Evolutionary conservation across 92 coral and sea anemone genomes (phyloP).

Genomic region (Ricordea florida): DNA sequence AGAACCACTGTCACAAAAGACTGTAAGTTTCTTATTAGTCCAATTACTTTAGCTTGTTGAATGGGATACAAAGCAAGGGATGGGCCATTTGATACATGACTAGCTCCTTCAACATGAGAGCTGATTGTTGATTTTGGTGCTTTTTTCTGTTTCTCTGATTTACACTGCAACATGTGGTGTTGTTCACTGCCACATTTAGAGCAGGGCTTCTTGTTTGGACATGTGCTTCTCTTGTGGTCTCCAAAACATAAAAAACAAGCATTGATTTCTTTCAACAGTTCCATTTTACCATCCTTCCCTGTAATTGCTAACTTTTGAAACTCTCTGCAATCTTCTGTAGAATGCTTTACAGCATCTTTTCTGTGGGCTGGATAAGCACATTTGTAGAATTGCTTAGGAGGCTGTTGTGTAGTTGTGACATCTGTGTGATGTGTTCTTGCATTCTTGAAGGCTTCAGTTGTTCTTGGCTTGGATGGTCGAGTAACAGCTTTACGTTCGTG

Average conservation of each 20-base stretch:
- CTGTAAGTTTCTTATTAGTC: no score
- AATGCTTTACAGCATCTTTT: no score
- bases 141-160: neutral
- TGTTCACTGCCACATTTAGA: slow-evolving; percentile 19
- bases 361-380: no score
- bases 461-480: no score
- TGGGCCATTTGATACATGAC: slow-evolving; percentile 11
- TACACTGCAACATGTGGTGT: slow-evolving; percentile 36
- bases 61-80: slow-evolving; percentile 38
- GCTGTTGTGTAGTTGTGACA: no score
- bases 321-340: no score
- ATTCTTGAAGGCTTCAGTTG: no score
- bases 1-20: no score
- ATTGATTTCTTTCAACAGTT: slow-evolving; percentile 30
- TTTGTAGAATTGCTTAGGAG: no score
- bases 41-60: slow-evolving; percentile 35
- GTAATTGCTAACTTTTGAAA: slow-evolving; percentile 9
- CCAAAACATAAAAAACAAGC: slow-evolving; percentile 55
- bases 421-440: no score
- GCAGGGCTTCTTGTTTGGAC: slow-evolving; percentile 35
- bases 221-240: slow-evolving; percentile 28
- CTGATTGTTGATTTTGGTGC: slow-evolving; percentile 1
- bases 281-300: no score
- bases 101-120: neutral
- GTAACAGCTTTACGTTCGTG: no score